Base-by-base conservation (phyloP, 1,140 invertebrate genomes). In the Drosophila erecta region DNA sequence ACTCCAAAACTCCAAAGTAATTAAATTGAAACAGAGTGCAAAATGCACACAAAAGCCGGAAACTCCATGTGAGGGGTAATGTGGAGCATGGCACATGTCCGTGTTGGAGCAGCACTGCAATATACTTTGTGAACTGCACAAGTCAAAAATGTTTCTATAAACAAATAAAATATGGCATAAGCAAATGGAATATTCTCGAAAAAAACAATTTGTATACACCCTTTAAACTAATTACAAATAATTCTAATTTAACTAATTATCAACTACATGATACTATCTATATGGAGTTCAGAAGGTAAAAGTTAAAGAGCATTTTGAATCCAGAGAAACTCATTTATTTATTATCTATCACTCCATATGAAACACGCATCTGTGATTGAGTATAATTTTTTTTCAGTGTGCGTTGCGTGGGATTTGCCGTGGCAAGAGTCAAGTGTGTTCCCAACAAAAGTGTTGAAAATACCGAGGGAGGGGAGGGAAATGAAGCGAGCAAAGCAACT, bases 1-100 rank as follows among this genome's bases (percentile, higher is more conserved):
- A 79, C 79, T 89, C 79, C 62, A 83, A 87, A 87, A 79, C 79
- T 89, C 79, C 62, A 89, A 87, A 87, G 83, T 87, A 87, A 87
- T 87, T 87, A 87, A 89, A 87, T 87, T 89, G 75, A 61, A 77
- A 76, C 73, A 76, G 72, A 76, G 72, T 76, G 66, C 83, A 86
- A 83, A 79, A 62, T 87, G 67, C 71, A 87, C 72, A 87, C 75
- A 79, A 76, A 56, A 59, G 54, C 64, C 58, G 56, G 46, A 51
- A 70, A 70, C 66, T 70, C 33, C 66, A 57, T 47, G 17, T n/a
- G 20, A 40, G 27, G 17, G 38, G 43, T 20, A 11, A 10, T 47
- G 44, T 30, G 38, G 59, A 56, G 80, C 59, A 51, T 65, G 62
- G 56, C 75, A 74, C 57, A 64, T 67, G 59, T 60, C 40, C 57